These are phyloP conservation scores for Caenorhabditis uteleia DNA, from an alignment of 2,888 invertebrate species.

Conservation along the genomic window DNA sequence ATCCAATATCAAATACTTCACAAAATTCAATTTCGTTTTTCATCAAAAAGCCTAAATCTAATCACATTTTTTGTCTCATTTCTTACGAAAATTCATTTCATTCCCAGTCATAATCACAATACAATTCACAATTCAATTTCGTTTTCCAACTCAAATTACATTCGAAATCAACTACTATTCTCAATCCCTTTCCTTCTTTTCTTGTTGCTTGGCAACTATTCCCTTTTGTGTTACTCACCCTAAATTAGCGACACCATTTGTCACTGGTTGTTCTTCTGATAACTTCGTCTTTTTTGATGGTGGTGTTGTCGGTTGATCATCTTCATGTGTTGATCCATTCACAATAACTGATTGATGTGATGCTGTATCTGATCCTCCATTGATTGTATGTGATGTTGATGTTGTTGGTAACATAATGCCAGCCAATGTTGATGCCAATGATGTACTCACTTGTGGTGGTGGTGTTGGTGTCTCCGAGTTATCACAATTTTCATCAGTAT, in stretches of 20 bases:
- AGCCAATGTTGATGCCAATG: constrained; percentile 12
- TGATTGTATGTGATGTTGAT: constrained; percentile 14
- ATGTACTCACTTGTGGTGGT: constrained; percentile 10
- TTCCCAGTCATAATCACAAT: no score
- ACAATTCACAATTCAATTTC: no score
- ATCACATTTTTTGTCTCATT: no score
- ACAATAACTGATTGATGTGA: constrained; percentile 38
- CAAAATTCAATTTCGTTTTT: not conserved
- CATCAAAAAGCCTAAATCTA: no score
- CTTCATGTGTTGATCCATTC: constrained; percentile 11
- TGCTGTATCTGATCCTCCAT: constrained; percentile 9
- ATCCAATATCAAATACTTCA: not conserved
- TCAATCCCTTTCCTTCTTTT: no score
- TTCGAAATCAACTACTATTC: no score
- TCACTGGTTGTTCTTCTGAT: constrained; percentile 10
- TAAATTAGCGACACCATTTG: not conserved
- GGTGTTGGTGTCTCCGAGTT: constrained; percentile 6
- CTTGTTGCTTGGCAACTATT: not conserved
- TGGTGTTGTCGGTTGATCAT: constrained; percentile 15
- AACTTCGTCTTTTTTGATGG: constrained; percentile 24
- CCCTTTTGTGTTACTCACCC: not conserved
- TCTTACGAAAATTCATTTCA: no score
- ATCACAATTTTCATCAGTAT: constrained; percentile 10
- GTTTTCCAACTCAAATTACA: no score
- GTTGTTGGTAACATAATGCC: constrained; percentile 19